phyloP scores from a whole-genome alignment of 2,888 invertebrate species.

The Archips crataeganus region DNA sequence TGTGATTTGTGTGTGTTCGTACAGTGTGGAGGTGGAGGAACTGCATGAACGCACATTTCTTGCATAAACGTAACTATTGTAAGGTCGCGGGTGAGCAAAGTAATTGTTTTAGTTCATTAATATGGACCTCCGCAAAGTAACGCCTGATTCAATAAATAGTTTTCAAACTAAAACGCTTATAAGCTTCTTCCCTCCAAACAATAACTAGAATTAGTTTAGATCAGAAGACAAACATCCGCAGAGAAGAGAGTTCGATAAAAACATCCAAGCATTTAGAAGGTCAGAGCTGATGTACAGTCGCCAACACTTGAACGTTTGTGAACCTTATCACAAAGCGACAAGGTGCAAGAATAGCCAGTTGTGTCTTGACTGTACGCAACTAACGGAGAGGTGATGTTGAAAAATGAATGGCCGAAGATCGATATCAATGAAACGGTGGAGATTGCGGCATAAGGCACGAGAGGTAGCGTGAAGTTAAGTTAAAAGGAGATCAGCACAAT shows the following conservation, averaged over 20 bases:
- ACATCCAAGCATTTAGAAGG: conserved; percentile 24
- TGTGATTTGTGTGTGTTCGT: too few relatives aligned
- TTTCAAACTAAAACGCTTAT: not conserved
- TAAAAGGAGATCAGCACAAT: not conserved
- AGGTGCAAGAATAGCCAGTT: not conserved
- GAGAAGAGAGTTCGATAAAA: conserved; percentile 14
- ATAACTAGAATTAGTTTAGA: not conserved
- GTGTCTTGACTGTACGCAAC: conserved; percentile 44
- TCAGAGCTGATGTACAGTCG: not conserved
- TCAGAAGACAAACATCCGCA: not conserved
- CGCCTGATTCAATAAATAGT: too few relatives aligned
- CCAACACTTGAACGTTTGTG: not conserved
- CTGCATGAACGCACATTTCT: too few relatives aligned
- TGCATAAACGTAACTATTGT: too few relatives aligned
- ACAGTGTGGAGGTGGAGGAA: too few relatives aligned
- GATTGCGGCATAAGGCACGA: conserved; percentile 28
- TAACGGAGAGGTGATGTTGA: conserved; percentile 51
- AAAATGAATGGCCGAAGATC: conserved; percentile 58
- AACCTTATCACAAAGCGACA: conserved; percentile 12
- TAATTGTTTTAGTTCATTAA: too few relatives aligned
- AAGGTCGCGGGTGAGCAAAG: too few relatives aligned
- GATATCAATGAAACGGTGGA: conserved; percentile 54
- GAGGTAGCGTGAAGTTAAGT: conserved; percentile 27
- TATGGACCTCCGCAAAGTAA: too few relatives aligned
- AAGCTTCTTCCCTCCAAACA: conserved; percentile 1